phyloP scores from a whole-genome alignment of 1,140 invertebrate species.

The Adelges cooleyi region DNA sequence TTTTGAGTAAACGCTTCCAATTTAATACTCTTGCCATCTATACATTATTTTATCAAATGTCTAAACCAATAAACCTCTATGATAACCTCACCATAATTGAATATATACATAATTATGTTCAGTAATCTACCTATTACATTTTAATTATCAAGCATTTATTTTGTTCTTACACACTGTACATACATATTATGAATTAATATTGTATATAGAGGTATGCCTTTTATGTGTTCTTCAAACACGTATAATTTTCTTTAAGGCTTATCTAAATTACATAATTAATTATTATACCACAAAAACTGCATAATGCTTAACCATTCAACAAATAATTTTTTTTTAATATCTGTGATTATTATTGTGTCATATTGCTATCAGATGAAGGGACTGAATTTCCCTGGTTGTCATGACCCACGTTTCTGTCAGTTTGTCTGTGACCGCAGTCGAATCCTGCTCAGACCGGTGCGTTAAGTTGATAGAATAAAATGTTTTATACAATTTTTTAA shows the following conservation, averaged over 20 bases:
- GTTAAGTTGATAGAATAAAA: slow-evolving; percentile 38
- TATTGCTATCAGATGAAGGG: slow-evolving; percentile 70
- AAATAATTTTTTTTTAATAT: slow-evolving; percentile 8
- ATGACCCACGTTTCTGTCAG: slow-evolving; percentile 85
- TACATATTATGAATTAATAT: not conserved
- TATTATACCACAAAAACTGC: slow-evolving; percentile 1
- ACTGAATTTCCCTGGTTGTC: slow-evolving; percentile 84
- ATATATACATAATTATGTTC: not conserved
- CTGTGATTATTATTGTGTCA: slow-evolving; percentile 36
- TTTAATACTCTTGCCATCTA: not conserved
- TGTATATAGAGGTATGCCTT: slow-evolving; percentile 11
- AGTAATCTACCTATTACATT: not conserved
- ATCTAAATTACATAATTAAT: slow-evolving; percentile 9
- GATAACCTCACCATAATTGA: not conserved
- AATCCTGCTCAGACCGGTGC: slow-evolving; percentile 88
- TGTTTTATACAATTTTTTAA: slow-evolving; percentile 14
- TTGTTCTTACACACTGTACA: too few species aligned
- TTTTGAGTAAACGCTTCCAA: not conserved
- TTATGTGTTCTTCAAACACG: not conserved
- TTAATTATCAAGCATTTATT: too few species aligned
- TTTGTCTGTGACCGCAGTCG: slow-evolving; percentile 87
- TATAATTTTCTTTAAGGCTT: slow-evolving; percentile 14
- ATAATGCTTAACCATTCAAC: slow-evolving; percentile 20
- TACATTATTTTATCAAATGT: not conserved
- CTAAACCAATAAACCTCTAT: too few species aligned